Conservation (phyloP, 2,113 vertebrate genomes). For the Rattus norvegicus region GRCr8 NC_086037.1:58565501-58566000, state of each 20-base stretch:
- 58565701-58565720: background rate
- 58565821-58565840: constrained; percentile 11
- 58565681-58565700: background rate
- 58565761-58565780: background rate
- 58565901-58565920: constrained; percentile 56
- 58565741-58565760: background rate
- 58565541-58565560: background rate
- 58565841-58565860: constrained; percentile 15
- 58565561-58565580: background rate
- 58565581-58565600: background rate
- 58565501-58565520: background rate
- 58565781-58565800: background rate
- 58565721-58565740: background rate
- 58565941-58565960: constrained; percentile 52
- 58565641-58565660: background rate
- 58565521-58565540: background rate
- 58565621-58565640: background rate
- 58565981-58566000: constrained; percentile 56
- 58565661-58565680: background rate
- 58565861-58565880: constrained; percentile 62
- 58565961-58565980: constrained; percentile 55
- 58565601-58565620: background rate
- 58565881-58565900: constrained; percentile 64
- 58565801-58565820: background rate
- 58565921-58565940: constrained; percentile 66